A percentile compares a stretch with the other conserved stretches of the same genome.
Conservation (phyloP, 2,888 invertebrate genomes). For the Bimastos eiseni region DNA sequence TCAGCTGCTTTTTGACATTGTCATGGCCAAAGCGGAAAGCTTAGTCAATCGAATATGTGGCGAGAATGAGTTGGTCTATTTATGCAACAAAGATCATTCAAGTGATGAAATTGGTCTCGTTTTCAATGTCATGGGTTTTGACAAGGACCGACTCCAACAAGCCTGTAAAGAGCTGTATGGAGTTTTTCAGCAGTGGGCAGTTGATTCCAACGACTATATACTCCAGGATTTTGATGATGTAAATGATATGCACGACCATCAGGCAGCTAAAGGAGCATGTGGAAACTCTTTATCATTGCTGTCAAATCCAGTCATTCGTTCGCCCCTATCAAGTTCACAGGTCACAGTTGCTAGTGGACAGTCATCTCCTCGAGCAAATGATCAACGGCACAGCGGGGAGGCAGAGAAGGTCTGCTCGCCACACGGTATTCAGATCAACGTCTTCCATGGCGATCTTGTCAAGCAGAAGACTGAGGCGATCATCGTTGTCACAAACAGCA, state of each 20-base stretch:
- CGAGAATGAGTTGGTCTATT: background rate
- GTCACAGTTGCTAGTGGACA: background rate
- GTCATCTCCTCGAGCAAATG: background rate
- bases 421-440: background rate
- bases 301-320: background rate
- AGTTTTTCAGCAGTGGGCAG: background rate
- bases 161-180: background rate
- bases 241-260: background rate
- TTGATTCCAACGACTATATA: background rate
- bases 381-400: background rate
- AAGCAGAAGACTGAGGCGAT: background rate
- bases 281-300: background rate
- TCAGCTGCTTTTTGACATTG: background rate
- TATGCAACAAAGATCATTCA: background rate
- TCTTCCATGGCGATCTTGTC: background rate
- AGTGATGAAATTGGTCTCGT: background rate
- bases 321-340: background rate
- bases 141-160: background rate
- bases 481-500: background rate
- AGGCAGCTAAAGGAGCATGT: too few species aligned
- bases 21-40: background rate
- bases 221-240: background rate
- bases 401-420: background rate
- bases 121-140: constrained; percentile 14
- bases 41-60: background rate